Percentiles rank a stretch among this genome's conserved stretches.
Evolutionary conservation across 37 sponge, comb jelly and placozoan species (phyloP).

Genomic region (Beroe ovata): DNA sequence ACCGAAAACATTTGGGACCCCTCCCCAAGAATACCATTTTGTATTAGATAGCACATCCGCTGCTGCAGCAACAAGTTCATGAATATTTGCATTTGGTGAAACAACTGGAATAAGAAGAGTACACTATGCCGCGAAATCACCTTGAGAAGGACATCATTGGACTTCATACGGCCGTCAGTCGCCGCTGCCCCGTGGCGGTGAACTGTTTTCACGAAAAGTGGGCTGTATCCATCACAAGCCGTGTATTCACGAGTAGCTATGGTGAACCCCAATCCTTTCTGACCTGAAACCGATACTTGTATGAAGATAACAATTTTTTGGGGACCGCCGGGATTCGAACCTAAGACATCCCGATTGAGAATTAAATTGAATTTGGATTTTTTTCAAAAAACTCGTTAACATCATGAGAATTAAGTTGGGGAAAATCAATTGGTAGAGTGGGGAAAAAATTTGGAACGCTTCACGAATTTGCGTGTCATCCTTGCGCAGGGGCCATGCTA

Average conservation of each 20-base stretch:
- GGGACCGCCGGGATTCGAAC: conserved; percentile 1
- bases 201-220: conserved; percentile 41
- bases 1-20: too few species aligned
- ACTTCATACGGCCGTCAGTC: conserved; percentile 30
- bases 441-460: conserved; percentile 99
- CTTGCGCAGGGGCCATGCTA: conserved; percentile 99
- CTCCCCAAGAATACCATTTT: too few species aligned
- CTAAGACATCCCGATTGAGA: background rate
- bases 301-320: too few species aligned
- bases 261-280: conserved; percentile 31
- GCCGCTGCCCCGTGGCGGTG: conserved; percentile 60
- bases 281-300: conserved; percentile 12
- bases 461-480: conserved; percentile 99
- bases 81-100: too few species aligned
- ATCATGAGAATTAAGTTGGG: too few species aligned
- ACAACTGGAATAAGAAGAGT: too few species aligned
- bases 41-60: background rate
- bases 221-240: conserved; percentile 9
- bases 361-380: too few species aligned
- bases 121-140: too few species aligned
- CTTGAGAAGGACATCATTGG: conserved; percentile 55
- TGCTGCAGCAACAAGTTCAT: too few species aligned
- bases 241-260: conserved; percentile 35
- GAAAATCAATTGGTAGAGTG: too few species aligned
- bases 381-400: too few species aligned